Evolutionary conservation across 2,888 invertebrate species (phyloP), one percentile per base, ranked within the genome.

Genomic region (Pseudolycoriella hygida): DNA sequence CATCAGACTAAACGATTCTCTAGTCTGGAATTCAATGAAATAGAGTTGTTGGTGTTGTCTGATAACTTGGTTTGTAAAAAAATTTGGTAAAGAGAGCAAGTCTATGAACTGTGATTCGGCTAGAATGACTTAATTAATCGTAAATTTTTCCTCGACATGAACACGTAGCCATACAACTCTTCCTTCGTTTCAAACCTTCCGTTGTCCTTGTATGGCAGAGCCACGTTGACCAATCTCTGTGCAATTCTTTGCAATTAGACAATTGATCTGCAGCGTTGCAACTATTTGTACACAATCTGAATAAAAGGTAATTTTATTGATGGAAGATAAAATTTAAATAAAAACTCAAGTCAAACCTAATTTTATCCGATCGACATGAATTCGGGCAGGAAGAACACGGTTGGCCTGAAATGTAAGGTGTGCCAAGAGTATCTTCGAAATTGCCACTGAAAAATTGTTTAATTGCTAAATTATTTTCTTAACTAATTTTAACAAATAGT

Each of bases 371-470:
- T 48, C 71, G 66, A 58, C 85, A 85, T 50, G 73, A 62, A 18
- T 68, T 63, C 17, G 72, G 71, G 57, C 86, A 86, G 45, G 72
- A 71, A 25, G 62, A 68, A 58, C 86, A 86, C 1, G 78, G 70
- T 42, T 62, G 59, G 1, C 81, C 81, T 39, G 63, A 62, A 57
- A 72, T 73, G 65, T 85, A 86, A 0, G 86, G 86, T 44, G 64
- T 69, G 3, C 77, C 74, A 3, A 76, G 62, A 49, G 70, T 69
- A 2, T 70, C 69, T 45, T 73, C 68, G 55, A 70, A 69, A 61
- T 84, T 84, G 11, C 84, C 84, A 30, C 83, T 83, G 68, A 42
- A 73, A 67, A 43, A n/a, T n/a, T n/a, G n/a, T n/a, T n/a, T n/a
- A n/a, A n/a, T n/a, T n/a, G n/a, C n/a, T n/a, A n/a, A n/a, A n/a